Base-by-base conservation (phyloP, 2,888 invertebrate genomes). In the Limnephilus lunatus region DNA sequence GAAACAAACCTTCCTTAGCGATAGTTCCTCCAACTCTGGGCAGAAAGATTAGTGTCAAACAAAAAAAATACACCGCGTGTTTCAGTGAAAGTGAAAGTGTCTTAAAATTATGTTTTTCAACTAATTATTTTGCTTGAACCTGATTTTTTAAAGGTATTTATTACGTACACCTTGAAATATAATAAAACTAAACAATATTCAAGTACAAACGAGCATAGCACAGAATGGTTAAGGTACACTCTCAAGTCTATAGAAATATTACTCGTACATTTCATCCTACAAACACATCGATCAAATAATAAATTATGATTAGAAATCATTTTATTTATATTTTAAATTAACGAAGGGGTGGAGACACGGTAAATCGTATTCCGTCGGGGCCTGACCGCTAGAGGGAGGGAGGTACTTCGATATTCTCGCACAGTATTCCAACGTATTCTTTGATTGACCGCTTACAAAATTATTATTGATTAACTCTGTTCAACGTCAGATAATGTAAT, bases 271-370 rank as follows among this genome's bases (percentile, higher is more conserved):
- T 25, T 9, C 68, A n/a, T 11, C 25, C 68, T n/a, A 68, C 68
- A 39, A 39, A 39, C 9, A n/a, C 9, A 68, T 68, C 68, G 25
- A 68, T 68, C 68, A 68, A 68, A 68, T 82, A 15, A 82, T 82
- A 82, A 31, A 82, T 82, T 82, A 82, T 82, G 32, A 82, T 15
- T 82, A 31, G 31, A 91, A 91, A 83, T 88, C 35, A 85, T 85
- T 53, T 32, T 35, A 32, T 83, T 83, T 83, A 15, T 92, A 92
- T 92, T 92, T 92, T 90, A 90, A 92, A 92, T 92, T 92, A 92
- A 86, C 92, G 90, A 92, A 92, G 85, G 87, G 92, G 92, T 90
- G 92, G 92, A 90, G 82, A 81, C 86, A 39, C 35, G 35, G 86
- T 90, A 92, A 87, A 92, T 90, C 86, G 39, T 30, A 25, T 80